Evolutionary conservation across 1,140 invertebrate genomes (phyloP).

Genomic region (Drosophila jambulina): DNA sequence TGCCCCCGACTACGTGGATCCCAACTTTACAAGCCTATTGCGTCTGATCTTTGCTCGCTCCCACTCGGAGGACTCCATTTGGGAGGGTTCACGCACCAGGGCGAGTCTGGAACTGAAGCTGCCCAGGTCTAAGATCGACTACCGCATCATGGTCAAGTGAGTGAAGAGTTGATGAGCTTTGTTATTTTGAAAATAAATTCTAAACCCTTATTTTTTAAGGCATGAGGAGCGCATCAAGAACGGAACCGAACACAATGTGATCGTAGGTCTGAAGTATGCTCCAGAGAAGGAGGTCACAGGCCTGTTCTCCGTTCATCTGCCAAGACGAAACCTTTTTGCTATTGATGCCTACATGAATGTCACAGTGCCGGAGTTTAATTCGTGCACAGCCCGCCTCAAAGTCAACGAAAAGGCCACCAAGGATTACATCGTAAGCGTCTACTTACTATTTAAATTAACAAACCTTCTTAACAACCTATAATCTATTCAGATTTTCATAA

Average conservation of each 20-base stretch:
- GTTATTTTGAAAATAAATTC: not conserved
- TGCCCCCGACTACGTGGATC: slow-evolving; percentile 81
- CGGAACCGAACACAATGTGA: slow-evolving; percentile 84
- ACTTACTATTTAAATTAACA: not conserved
- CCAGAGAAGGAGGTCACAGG: slow-evolving; percentile 87
- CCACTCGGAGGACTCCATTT: slow-evolving; percentile 75
- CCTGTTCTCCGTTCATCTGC: slow-evolving; percentile 86
- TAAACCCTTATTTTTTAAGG: slow-evolving; percentile 25
- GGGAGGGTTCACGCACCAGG: slow-evolving; percentile 81
- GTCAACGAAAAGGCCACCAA: slow-evolving; percentile 87
- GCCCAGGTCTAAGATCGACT: slow-evolving; percentile 85
- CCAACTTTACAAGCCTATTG: slow-evolving; percentile 86
- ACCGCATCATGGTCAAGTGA: slow-evolving; percentile 84
- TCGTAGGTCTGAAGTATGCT: slow-evolving; percentile 81
- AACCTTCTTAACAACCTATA: too few species aligned
- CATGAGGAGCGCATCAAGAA: slow-evolving; percentile 82
- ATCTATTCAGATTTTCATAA: slow-evolving; percentile 87
- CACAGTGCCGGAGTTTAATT: slow-evolving; percentile 88
- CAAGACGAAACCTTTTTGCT: slow-evolving; percentile 86
- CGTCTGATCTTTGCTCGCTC: slow-evolving; percentile 87
- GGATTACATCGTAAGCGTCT: slow-evolving; percentile 86
- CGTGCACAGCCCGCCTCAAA: slow-evolving; percentile 86
- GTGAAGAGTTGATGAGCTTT: slow-evolving; percentile 18
- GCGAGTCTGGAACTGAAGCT: slow-evolving; percentile 80
- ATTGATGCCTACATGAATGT: slow-evolving; percentile 88